Base-by-base conservation (phyloP, 2,888 invertebrate genomes). In the Lepidocyrtoides sp. region DNA sequence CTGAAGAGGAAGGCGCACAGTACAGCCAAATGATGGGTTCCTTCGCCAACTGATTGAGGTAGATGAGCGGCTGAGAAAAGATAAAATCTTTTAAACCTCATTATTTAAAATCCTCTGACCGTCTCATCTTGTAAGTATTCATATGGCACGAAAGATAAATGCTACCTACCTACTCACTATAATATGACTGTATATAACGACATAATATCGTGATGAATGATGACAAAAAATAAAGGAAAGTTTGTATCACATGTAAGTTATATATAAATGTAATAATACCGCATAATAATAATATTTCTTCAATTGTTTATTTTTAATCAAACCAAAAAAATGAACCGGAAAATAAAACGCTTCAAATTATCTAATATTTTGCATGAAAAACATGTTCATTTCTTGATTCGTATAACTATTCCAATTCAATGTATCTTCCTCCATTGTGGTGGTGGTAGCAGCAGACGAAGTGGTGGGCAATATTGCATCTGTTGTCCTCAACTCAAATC, bases 1-100 rank as follows among this genome's bases (percentile, higher is more conserved):
- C n/a, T 17, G 17, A 14, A 94, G 95, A 69, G 93, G 93, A 26
- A 94, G 95, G 66, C 94, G 96, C 54, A 95, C 95, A 90, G 95
- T 96, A 60, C 95, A 95, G 81, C 96, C 96, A 0, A 96, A 96
- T 93, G 95, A 95, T 41, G 96, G 96, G 2, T 96, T 96, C 32
- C 87, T 92, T 29, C 32, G 51, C 2, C 86, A 92, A 51, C 75
- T 92, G 12, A 75, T 90, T n/a, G 92, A 92, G 26, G n/a, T 92
- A 1, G 92, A 92, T 48, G 83, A 90, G 14, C 57, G 82, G 36
- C 12, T 90, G 23, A 69, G 92, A 20, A 92, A 86, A 79, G 90
- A 92, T 29, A 41, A 48, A 29, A 10, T 14, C 2, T 17, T 81
- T 66, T 75, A 48, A 60, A 1, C 26, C 23, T 57, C 23, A 69